Evolutionary conservation across 2,113 vertebrate genomes (phyloP), one percentile per base, ranked within the genome.

Genomic region (Promerops cafer): DNA sequence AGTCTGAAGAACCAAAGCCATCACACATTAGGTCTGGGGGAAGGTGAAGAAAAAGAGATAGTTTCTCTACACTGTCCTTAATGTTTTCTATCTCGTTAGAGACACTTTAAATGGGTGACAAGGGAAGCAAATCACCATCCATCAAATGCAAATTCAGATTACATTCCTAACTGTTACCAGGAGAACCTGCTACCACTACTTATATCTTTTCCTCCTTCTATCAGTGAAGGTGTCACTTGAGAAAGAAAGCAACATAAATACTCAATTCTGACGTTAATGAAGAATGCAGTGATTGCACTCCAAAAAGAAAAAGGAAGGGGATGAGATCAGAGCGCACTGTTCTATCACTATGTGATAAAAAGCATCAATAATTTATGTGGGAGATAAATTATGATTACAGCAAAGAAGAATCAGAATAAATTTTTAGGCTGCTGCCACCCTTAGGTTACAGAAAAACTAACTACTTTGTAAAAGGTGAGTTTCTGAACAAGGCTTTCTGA

Each of bases 311-410:
- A 80, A 76, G 15, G 30, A 80, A 61, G 4, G 9, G 7, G 21
- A 37, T 40, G 53, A 77, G 31, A 52, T 45, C 53, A 76, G 30
- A 74, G 16, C 10, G 57, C 2, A 2, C 3, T 31, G 9, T 45
- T 42, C 3, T 39, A 89, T 40, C 11, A 45, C 22, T 13, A 33
- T 44, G 31, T 47, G 22, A 60, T 44, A 69, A 50, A 72, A 87
- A 30, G 0, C 6, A 37, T 4, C 5, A 53, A 11, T 54, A 42
- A 39, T 63, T 79, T 75, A 44, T 0, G 0, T 30, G 15, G 19
- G 17, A 74, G 17, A 39, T 44, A 80, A 72, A 77, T 60, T 69
- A 61, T 35, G 3, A 64, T 40, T 83, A 66, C 7, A 64, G 5
- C 13, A 71, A 40, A 63, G 28, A 66, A 59, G 9, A 65, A 59